Base-by-base conservation (phyloP, 2,113 vertebrate genomes). In the Festucalex cinctus region DNA sequence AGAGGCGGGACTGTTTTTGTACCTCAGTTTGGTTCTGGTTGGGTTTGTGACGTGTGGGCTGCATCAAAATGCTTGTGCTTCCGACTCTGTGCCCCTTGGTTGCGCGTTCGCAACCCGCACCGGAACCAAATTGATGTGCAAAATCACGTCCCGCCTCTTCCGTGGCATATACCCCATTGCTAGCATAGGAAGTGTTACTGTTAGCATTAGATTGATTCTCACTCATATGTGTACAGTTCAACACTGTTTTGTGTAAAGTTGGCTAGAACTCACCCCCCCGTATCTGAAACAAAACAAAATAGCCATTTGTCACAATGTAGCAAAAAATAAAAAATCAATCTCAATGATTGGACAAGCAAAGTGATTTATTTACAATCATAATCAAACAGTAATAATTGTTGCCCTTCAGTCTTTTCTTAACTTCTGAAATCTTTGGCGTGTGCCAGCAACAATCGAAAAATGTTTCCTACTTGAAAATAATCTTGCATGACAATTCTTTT, bases 301-400 rank as follows among this genome's bases (percentile, higher is more conserved):
- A 9, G 9, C 39, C 9, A 0, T 41, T 41, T 12, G 12, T 41
- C 10, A 12, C 39, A 24, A 32, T 32, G 28, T 32, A 32, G 28
- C 28, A 32, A 32, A 32, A 32, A 32, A 56, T 36, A 19, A 54
- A 9, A 10, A 9, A 78, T 48, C 59, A n/a, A 41, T 68, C 32
- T 22, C 75, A 80, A 88, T 83, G 86, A 90, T 88, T 89, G 72
- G 86, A 87, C 88, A 90, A 92, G 88, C 89, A 86, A 85, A 88
- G 82, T 79, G 79, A 69, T 86, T 88, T 91, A 91, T 91, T 86
- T 86, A 92, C 88, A 91, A 12, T n/a, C 79, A 78, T 16, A 76
- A 78, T 76, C 71, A 84, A 43, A 37, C 77, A 58, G 71, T 66
- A 69, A 68, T 62, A 62, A 39, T 28, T 75, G 63, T 78, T 20